Percentiles rank a stretch among this genome's conserved stretches.
These are phyloP conservation scores for Dasypogon diadema DNA, from an alignment of 2,888 invertebrate species.

Conservation along the genomic window DNA sequence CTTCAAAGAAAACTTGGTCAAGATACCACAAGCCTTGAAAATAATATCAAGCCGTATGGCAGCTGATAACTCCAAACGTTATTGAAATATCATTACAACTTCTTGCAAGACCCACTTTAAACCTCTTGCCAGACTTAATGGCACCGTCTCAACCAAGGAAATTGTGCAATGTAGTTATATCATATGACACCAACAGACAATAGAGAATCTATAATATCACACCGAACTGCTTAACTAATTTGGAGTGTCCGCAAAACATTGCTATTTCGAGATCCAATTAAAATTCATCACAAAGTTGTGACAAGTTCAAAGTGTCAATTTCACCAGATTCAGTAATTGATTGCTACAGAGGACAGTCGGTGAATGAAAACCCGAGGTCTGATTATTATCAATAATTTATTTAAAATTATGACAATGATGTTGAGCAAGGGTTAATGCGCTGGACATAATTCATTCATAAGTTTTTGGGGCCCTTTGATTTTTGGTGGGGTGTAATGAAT, in stretches of 20 bases:
- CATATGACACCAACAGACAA: neutral
- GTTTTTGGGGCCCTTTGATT: neutral
- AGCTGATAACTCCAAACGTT: neutral
- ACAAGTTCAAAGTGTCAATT: constrained; percentile 42
- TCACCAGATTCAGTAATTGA: constrained; percentile 11
- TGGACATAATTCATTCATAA: constrained; percentile 18
- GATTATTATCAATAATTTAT: constrained; percentile 20
- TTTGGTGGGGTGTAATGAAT: neutral
- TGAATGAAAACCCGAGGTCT: neutral
- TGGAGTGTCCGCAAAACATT: neutral
- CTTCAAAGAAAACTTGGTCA: too few species aligned
- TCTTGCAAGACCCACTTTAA: neutral
- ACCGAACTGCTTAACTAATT: neutral
- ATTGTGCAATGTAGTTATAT: neutral
- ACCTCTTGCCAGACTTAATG: neutral
- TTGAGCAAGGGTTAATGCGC: neutral
- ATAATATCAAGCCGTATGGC: neutral
- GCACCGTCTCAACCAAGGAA: neutral
- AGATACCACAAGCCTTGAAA: constrained; percentile 15
- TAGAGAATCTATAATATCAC: neutral
- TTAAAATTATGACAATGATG: neutral
- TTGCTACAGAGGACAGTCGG: constrained; percentile 1
- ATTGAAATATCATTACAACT: neutral
- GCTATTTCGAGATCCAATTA: constrained; percentile 7
- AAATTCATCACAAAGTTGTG: constrained; percentile 13